These are phyloP conservation scores for Lophius piscatorius DNA, from an alignment of 2,113 vertebrate genomes.

Conservation along the genomic window DNA sequence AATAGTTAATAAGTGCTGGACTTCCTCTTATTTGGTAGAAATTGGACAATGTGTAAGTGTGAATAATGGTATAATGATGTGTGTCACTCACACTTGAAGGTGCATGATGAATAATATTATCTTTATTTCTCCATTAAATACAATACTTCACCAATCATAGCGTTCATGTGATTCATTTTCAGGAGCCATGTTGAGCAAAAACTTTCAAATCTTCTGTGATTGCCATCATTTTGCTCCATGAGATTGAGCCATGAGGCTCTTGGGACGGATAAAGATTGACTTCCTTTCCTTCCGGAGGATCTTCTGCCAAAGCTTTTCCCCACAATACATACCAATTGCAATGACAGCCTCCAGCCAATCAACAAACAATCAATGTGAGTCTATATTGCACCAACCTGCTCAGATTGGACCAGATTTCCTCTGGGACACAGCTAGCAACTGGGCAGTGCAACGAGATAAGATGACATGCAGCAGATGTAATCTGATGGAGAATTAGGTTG, in stretches of 20 bases:
- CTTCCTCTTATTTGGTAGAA: too few relatives aligned
- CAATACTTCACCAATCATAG: too few relatives aligned
- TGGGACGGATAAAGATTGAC: constrained; percentile 29
- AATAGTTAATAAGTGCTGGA: too few relatives aligned
- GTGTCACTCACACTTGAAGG: too few relatives aligned
- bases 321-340: constrained; percentile 43
- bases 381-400: constrained; percentile 35
- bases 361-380: constrained; percentile 59
- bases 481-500: constrained; percentile 38
- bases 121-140: too few relatives aligned
- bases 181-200: too few relatives aligned
- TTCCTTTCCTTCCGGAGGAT: too few relatives aligned
- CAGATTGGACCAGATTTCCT: constrained; percentile 69
- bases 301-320: constrained; percentile 42
- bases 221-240: not conserved
- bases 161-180: too few relatives aligned
- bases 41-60: too few relatives aligned
- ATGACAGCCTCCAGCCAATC: constrained; percentile 66
- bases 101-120: too few relatives aligned
- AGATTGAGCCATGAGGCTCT: constrained; percentile 5
- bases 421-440: constrained; percentile 25
- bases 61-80: too few relatives aligned
- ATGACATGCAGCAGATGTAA: constrained; percentile 55
- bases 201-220: too few relatives aligned
- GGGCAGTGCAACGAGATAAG: constrained; percentile 42